These are phyloP conservation scores for Acanthurus tractus DNA, from an alignment of 2,797 vertebrate species.

Conservation along the genomic window DNA sequence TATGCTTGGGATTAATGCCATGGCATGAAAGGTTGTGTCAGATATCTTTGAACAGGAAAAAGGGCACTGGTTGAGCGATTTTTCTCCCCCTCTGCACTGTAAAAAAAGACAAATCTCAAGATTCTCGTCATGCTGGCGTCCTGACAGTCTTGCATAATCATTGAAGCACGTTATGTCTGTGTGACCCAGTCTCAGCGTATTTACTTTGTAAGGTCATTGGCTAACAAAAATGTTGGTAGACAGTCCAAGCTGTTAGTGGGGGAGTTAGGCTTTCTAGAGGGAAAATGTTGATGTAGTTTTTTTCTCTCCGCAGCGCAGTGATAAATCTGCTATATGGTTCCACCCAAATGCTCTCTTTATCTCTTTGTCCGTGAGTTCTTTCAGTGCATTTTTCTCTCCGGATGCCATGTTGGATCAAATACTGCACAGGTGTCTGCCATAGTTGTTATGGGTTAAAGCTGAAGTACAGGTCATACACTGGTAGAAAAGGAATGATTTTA, in stretches of 20 bases:
- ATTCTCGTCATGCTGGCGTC: background rate
- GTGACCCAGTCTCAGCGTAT: slow-evolving; percentile 49
- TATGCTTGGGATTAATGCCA: background rate
- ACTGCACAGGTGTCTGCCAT: background rate
- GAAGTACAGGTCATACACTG: background rate
- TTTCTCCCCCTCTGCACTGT: background rate
- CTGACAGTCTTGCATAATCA: slow-evolving; percentile 8
- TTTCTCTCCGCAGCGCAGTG: slow-evolving; percentile 17
- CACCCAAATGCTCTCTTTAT: slow-evolving; percentile 8
- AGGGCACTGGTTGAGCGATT: background rate
- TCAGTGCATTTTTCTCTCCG: background rate
- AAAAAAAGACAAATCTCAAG: background rate
- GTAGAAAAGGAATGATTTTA: background rate
- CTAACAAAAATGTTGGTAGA: slow-evolving; percentile 44
- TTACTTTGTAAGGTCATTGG: slow-evolving; percentile 49
- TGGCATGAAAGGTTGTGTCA: background rate
- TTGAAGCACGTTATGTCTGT: slow-evolving; percentile 37
- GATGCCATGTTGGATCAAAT: slow-evolving; percentile 2
- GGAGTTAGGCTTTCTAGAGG: slow-evolving; percentile 11
- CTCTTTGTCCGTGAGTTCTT: slow-evolving; percentile 2
- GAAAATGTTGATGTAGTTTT: slow-evolving; percentile 29
- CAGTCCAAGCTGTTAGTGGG: slow-evolving; percentile 15
- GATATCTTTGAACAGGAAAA: background rate
- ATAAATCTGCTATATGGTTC: slow-evolving; percentile 40
- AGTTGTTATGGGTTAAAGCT: slow-evolving; percentile 13